Conservation (phyloP, 2,888 invertebrate species). For the Macaria liturata region DNA sequence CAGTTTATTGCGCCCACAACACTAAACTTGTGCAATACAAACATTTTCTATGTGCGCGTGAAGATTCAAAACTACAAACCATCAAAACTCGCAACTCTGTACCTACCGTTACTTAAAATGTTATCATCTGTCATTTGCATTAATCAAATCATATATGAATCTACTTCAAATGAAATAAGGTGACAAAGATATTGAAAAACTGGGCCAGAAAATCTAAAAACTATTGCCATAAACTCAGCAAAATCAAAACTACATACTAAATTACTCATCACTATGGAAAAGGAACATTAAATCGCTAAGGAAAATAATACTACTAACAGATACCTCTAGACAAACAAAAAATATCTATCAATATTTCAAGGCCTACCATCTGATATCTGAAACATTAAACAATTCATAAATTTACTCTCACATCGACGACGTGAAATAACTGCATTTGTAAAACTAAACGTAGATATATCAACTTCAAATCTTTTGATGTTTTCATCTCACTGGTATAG, state of each 20-base stretch:
- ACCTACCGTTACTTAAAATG: conserved; percentile 6
- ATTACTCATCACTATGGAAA: conserved; percentile 38
- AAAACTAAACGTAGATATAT: no score
- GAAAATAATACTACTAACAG: conserved; percentile 58
- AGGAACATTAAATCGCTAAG: conserved; percentile 49
- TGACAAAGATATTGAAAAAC: not conserved
- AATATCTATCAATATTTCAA: conserved; percentile 43
- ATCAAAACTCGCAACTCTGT: conserved; percentile 9
- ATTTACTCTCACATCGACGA: no score
- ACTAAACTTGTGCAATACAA: conserved; percentile 5
- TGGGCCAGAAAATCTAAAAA: conserved; percentile 23
- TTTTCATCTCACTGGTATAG: no score
- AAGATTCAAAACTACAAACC: not conserved
- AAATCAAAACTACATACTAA: conserved; percentile 37
- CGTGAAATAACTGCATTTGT: no score
- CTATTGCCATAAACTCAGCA: conserved; percentile 71
- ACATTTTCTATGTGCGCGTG: conserved; percentile 4
- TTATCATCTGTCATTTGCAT: not conserved
- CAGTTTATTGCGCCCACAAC: conserved; percentile 2
- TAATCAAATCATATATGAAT: not conserved
- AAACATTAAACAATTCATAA: no score
- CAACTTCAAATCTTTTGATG: no score
- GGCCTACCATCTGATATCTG: conserved; percentile 29
- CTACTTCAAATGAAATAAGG: not conserved
- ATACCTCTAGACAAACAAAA: conserved; percentile 49